Conservation (phyloP, 1,140 invertebrate genomes). For the Orius laevigatus region DNA sequence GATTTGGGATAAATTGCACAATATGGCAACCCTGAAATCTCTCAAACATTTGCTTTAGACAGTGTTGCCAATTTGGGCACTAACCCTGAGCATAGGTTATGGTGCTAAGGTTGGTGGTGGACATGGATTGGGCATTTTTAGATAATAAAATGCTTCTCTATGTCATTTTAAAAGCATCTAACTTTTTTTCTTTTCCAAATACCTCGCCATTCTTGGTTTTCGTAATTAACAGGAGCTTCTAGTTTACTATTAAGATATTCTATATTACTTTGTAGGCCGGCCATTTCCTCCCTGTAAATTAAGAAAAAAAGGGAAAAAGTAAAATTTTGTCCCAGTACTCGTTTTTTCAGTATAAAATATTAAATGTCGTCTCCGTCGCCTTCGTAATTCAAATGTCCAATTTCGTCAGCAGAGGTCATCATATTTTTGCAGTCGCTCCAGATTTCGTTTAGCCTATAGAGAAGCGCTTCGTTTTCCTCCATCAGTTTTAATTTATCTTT, state of each 20-base stretch:
- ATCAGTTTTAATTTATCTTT: conserved; percentile 20
- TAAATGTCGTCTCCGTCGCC: background rate
- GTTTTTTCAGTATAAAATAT: background rate
- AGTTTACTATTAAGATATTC: conserved; percentile 31
- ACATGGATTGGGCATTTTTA: background rate
- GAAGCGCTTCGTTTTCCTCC: conserved; percentile 21
- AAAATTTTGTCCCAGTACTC: background rate
- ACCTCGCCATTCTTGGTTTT: conserved; percentile 25
- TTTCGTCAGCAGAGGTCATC: background rate
- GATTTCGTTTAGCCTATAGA: conserved; percentile 17
- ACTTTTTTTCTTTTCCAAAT: conserved; percentile 11
- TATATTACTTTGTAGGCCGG: conserved; percentile 33
- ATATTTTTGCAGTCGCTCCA: conserved; percentile 22
- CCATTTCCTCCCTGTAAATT: conserved; percentile 34
- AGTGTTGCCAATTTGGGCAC: too few species aligned
- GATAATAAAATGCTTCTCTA: conserved; percentile 1
- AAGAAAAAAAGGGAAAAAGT: conserved; percentile 12
- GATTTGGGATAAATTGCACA: too few species aligned
- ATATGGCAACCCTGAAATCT: too few species aligned
- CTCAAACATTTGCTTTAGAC: too few species aligned
- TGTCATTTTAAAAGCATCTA: too few species aligned
- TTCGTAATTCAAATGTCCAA: background rate
- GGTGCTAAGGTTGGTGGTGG: too few species aligned
- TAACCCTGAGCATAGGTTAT: too few species aligned
- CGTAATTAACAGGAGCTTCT: conserved; percentile 27